Conservation (phyloP, 1,140 invertebrate genomes). For the Scaptomyza hsui region DNA sequence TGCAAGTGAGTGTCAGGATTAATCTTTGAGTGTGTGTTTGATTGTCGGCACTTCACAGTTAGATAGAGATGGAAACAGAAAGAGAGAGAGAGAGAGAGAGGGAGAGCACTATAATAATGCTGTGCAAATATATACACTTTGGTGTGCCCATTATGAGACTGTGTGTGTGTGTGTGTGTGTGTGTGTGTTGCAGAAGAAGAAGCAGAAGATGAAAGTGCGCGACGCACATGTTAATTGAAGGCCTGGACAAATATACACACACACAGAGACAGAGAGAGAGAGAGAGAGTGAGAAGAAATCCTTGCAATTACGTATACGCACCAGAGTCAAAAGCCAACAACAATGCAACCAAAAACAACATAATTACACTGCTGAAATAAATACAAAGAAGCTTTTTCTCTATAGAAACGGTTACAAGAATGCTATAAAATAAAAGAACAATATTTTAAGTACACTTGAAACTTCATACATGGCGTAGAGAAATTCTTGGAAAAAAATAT, state of each 20-base stretch:
- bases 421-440: no score
- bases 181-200: constrained; percentile 22
- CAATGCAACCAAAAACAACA: constrained; percentile 8
- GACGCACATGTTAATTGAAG: constrained; percentile 76
- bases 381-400: neutral
- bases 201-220: constrained; percentile 67
- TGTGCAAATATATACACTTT: constrained; percentile 58
- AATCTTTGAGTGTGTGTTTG: constrained; percentile 82
- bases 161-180: constrained; percentile 8
- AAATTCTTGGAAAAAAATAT: no score
- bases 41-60: constrained; percentile 71
- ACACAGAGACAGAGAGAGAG: neutral
- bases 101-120: constrained; percentile 56
- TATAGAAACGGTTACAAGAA: no score
- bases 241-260: constrained; percentile 58
- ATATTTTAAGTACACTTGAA: no score
- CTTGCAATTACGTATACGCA: constrained; percentile 41
- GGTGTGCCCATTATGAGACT: constrained; percentile 31
- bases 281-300: constrained; percentile 16
- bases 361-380: constrained; percentile 25
- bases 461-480: no score
- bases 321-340: constrained; percentile 28
- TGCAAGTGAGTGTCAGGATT: constrained; percentile 81
- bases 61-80: constrained; percentile 8
- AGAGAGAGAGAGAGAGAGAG: neutral